These are phyloP conservation scores for Rousettus madagascariensis DNA, from an alignment of 2,797 vertebrate genomes.

Conservation along the genomic window DNA sequence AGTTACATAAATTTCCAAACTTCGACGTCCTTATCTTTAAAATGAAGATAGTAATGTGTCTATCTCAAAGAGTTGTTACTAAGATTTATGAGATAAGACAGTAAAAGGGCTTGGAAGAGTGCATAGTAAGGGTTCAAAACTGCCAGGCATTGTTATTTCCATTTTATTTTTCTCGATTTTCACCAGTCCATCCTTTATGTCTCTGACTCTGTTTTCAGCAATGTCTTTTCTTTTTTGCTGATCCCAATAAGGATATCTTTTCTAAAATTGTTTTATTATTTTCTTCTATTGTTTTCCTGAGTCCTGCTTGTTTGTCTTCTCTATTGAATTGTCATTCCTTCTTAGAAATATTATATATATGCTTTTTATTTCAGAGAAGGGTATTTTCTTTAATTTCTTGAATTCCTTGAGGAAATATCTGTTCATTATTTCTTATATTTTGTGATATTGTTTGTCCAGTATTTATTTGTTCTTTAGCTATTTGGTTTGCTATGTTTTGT, in stretches of 20 bases:
- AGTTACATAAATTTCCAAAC: not conserved
- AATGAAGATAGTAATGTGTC: not conserved
- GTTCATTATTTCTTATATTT: not conserved
- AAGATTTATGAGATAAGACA: not conserved
- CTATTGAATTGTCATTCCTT: not conserved
- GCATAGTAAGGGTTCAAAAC: not conserved
- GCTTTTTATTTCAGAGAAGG: constrained; percentile 44
- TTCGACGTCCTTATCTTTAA: not conserved
- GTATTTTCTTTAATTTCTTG: not conserved
- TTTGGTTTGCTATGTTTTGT: not conserved
- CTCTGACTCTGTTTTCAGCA: not conserved
- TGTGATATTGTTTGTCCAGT: not conserved
- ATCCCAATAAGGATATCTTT: not conserved
- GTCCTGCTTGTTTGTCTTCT: not conserved
- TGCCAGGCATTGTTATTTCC: not conserved
- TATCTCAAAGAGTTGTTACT: not conserved
- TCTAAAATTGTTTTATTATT: constrained; percentile 7
- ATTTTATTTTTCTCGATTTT: not conserved
- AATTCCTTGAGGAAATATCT: not conserved
- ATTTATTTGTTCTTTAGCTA: not conserved
- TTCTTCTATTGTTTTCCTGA: not conserved
- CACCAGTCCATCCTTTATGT: not conserved
- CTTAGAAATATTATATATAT: not conserved
- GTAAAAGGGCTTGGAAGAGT: not conserved
- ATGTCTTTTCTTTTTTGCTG: not conserved